These are phyloP conservation scores for Lasioglossum figueresi DNA, from an alignment of 2,888 invertebrate genomes.

Conservation along the genomic window DNA sequence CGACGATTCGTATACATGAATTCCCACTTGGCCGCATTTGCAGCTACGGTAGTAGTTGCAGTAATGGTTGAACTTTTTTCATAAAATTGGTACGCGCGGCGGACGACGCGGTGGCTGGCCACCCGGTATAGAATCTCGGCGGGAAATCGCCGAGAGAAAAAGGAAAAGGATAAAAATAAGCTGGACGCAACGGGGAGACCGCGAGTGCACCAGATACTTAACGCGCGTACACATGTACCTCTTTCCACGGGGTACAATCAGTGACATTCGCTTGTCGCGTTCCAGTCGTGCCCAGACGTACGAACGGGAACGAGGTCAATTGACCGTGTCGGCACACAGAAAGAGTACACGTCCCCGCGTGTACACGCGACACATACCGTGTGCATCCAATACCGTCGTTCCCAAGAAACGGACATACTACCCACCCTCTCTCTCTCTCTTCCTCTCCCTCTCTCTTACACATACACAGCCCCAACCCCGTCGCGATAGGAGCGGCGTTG, in stretches of 20 bases:
- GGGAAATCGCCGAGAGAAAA: constrained; percentile 7
- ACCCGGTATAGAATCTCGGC: neutral
- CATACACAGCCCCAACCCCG: neutral
- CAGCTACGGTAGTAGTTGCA: neutral
- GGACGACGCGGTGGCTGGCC: neutral
- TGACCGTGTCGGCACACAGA: constrained; percentile 52
- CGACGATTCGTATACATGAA: neutral
- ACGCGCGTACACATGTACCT: constrained; percentile 13
- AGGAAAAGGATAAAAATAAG: constrained; percentile 15
- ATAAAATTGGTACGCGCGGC: neutral
- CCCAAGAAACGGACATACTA: constrained; percentile 35
- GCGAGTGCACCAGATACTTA: constrained; percentile 23
- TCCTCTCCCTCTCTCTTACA: neutral
- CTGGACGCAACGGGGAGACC: neutral
- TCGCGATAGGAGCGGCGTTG: constrained; percentile 32
- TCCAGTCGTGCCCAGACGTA: constrained; percentile 56
- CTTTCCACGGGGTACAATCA: constrained; percentile 35
- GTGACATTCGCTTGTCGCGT: constrained; percentile 57
- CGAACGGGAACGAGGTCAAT: constrained; percentile 65
- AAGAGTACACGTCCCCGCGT: constrained; percentile 17
- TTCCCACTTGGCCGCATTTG: neutral
- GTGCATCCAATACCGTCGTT: constrained; percentile 33
- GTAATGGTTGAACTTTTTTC: neutral
- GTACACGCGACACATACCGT: constrained; percentile 23
- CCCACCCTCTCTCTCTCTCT: too few relatives aligned